These are phyloP conservation scores for Caenorhabditis panamensis DNA, from an alignment of 2,888 invertebrate species.

Conservation along the genomic window DNA sequence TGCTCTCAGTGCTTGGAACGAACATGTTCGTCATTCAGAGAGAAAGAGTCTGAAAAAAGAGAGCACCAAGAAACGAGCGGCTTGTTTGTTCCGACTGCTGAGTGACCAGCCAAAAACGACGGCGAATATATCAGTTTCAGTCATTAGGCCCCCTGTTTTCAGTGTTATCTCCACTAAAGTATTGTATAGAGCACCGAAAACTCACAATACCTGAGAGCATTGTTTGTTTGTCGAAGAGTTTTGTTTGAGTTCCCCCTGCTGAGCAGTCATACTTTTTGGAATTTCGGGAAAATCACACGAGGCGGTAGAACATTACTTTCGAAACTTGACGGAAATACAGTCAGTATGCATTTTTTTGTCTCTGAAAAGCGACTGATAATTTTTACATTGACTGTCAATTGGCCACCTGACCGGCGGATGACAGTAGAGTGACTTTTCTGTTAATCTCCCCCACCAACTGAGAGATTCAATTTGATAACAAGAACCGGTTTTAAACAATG, in stretches of 20 bases:
- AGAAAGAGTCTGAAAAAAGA: slow-evolving; percentile 23
- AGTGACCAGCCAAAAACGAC: slow-evolving; percentile 12
- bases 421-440: not conserved
- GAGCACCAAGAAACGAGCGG: slow-evolving; percentile 10
- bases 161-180: not conserved
- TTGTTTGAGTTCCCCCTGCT: slow-evolving; percentile 46
- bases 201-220: slow-evolving; percentile 22
- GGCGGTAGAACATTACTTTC: slow-evolving; percentile 13
- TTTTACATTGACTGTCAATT: too few relatives aligned
- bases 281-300: too few relatives aligned
- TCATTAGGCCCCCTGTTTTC: not conserved
- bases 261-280: slow-evolving; percentile 11
- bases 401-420: not conserved
- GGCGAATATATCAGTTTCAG: slow-evolving; percentile 12
- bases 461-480: slow-evolving; percentile 29
- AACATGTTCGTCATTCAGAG: not conserved
- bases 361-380: too few relatives aligned
- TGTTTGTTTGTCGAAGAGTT: slow-evolving; percentile 54
- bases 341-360: too few relatives aligned
- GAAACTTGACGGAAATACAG: too few relatives aligned
- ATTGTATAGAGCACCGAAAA: slow-evolving; percentile 12
- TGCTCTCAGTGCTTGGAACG: slow-evolving; percentile 2
- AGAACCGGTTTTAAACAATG: slow-evolving; percentile 37
- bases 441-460: slow-evolving; percentile 11
- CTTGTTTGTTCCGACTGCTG: slow-evolving; percentile 10